These are phyloP conservation scores for Zeus faber DNA, from an alignment of 2,113 vertebrate species.

Conservation along the genomic window DNA sequence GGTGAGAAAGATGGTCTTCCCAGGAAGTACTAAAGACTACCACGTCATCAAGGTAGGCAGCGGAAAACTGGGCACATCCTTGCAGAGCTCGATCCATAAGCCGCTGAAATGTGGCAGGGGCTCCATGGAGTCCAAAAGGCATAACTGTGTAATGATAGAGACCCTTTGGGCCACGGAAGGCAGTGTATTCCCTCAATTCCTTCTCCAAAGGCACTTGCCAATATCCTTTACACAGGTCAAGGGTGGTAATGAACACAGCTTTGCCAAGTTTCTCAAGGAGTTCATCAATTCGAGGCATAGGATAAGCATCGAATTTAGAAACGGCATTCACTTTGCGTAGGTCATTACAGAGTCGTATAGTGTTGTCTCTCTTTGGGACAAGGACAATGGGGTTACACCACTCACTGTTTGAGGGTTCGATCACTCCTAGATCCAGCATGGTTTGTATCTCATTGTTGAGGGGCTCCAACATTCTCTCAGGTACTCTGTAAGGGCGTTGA, in stretches of 20 bases:
- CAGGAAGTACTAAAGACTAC: slow-evolving; percentile 12
- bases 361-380: slow-evolving; percentile 2
- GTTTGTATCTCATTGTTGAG: not conserved
- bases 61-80: not conserved
- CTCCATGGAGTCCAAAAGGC: slow-evolving; percentile 19
- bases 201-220: not conserved
- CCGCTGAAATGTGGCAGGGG: slow-evolving; percentile 2
- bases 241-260: slow-evolving; percentile 4
- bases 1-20: not conserved
- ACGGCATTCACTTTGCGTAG: too few relatives aligned
- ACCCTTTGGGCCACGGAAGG: not conserved
- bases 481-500: not conserved
- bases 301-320: not conserved
- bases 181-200: not conserved
- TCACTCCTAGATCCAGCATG: slow-evolving; percentile 9
- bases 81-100: slow-evolving; percentile 3
- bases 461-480: not conserved
- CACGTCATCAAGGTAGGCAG: slow-evolving; percentile 10
- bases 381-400: slow-evolving; percentile 16
- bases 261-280: slow-evolving; percentile 1
- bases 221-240: not conserved
- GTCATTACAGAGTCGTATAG: not conserved
- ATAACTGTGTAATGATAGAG: slow-evolving; percentile 4
- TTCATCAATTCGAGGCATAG: slow-evolving; percentile 5
- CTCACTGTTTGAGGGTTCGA: slow-evolving; percentile 9